A percentile compares a stretch with the other conserved stretches of the same genome.
Conservation (phyloP, 2,888 invertebrate species). For the Synanthedon tipuliformis region DNA sequence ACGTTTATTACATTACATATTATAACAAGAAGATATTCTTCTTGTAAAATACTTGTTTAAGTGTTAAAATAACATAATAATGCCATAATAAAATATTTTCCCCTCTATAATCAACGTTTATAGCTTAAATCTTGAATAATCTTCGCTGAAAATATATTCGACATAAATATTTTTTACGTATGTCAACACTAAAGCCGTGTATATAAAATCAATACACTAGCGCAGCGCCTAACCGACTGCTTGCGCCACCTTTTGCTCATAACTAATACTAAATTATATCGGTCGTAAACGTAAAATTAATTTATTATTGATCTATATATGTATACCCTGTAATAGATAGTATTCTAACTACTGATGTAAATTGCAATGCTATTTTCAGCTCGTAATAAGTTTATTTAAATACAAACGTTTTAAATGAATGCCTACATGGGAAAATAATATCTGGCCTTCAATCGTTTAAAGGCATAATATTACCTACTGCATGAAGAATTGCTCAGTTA, state of each 20-base stretch:
- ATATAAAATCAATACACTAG: constrained; percentile 60
- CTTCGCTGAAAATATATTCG: background rate
- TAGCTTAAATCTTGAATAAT: background rate
- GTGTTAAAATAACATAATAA: too few relatives aligned
- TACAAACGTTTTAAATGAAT: too few relatives aligned
- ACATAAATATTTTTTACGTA: constrained; percentile 26
- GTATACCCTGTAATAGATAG: background rate
- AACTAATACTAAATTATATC: background rate
- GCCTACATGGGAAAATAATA: too few relatives aligned
- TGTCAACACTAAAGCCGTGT: constrained; percentile 39
- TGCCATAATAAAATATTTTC: too few relatives aligned
- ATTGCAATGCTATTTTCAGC: too few relatives aligned
- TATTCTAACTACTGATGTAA: too few relatives aligned
- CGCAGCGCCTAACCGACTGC: constrained; percentile 46
- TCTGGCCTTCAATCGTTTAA: too few relatives aligned
- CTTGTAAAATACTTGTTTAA: too few relatives aligned
- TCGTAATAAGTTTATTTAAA: too few relatives aligned
- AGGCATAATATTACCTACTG: too few relatives aligned
- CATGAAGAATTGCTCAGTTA: too few relatives aligned
- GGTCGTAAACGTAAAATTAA: background rate
- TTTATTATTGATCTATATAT: background rate
- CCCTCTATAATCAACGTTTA: background rate
- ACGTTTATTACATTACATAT: background rate
- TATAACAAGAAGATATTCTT: background rate
- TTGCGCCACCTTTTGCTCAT: constrained; percentile 42